Conservation (phyloP, 2,888 invertebrate species). For the Helleia helle region DNA sequence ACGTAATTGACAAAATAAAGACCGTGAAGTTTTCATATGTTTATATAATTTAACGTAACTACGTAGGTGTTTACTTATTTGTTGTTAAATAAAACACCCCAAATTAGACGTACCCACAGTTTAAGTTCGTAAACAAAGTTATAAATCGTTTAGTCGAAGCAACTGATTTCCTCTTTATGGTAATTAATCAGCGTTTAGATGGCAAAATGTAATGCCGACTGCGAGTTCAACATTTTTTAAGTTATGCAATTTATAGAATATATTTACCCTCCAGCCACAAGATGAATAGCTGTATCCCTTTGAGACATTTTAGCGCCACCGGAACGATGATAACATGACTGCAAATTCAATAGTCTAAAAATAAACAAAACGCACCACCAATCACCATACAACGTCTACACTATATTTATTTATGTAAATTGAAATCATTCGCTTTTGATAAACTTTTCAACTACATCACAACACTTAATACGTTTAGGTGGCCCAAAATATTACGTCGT, state of each 20-base stretch:
- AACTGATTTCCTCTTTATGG: no score
- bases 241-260: background rate
- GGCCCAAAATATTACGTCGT: conserved; percentile 1
- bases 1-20: no score
- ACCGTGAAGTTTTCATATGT: no score
- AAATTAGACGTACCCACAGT: no score
- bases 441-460: conserved; percentile 2
- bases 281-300: conserved; percentile 92
- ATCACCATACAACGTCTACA: conserved; percentile 40
- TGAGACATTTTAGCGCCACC: conserved; percentile 78
- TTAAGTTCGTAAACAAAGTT: no score
- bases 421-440: background rate
- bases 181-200: no score
- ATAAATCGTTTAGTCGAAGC: no score
- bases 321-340: conserved; percentile 68
- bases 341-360: conserved; percentile 67
- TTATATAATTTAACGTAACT: no score
- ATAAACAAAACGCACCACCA: conserved; percentile 69
- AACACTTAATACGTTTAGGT: background rate
- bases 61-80: no score
- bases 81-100: no score
- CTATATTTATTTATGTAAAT: conserved; percentile 18
- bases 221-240: no score
- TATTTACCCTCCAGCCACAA: conserved; percentile 93
- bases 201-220: no score